A percentile compares a stretch with the other conserved stretches of the same genome.
These are phyloP conservation scores for Enhydra lutris DNA, from an alignment of 2,113 vertebrate genomes.

Conservation along the genomic window DNA sequence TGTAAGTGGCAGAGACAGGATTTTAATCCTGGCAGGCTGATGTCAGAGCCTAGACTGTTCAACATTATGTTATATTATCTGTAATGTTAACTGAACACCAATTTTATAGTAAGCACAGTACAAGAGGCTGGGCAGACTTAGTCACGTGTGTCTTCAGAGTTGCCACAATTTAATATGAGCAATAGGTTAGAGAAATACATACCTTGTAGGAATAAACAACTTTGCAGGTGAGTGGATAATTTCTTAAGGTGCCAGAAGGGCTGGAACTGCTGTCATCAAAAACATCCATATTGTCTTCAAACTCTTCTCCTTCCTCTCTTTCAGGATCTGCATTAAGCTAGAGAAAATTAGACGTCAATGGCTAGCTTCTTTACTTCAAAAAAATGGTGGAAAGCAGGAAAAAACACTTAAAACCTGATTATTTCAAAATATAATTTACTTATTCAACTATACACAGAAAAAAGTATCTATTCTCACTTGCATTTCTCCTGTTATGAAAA, in stretches of 20 bases:
- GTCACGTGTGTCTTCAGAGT: background rate
- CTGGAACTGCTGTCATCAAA: slow-evolving; percentile 98
- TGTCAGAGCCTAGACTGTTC: background rate
- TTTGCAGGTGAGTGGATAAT: slow-evolving; percentile 98
- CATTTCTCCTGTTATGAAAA: slow-evolving; percentile 47
- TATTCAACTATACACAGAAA: background rate
- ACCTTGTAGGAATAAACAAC: slow-evolving; percentile 99
- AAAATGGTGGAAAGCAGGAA: slow-evolving; percentile 38
- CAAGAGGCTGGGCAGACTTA: background rate
- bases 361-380: slow-evolving; percentile 51
- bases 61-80: background rate
- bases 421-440: slow-evolving; percentile 49
- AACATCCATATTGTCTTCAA: slow-evolving; percentile 97
- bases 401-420: slow-evolving; percentile 15
- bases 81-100: background rate
- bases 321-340: slow-evolving; percentile 93
- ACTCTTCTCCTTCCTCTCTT: slow-evolving; percentile 94
- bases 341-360: slow-evolving; percentile 66
- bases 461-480: background rate
- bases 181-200: slow-evolving; percentile 52
- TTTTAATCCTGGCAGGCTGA: background rate
- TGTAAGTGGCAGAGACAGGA: background rate
- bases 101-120: background rate
- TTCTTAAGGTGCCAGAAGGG: slow-evolving; percentile 97
- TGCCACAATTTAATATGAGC: background rate